A percentile compares a stretch with the other conserved stretches of the same genome.
These are phyloP conservation scores for Anguilla obscura DNA, from an alignment of 2,797 vertebrate genomes.

Conservation along the genomic window DNA sequence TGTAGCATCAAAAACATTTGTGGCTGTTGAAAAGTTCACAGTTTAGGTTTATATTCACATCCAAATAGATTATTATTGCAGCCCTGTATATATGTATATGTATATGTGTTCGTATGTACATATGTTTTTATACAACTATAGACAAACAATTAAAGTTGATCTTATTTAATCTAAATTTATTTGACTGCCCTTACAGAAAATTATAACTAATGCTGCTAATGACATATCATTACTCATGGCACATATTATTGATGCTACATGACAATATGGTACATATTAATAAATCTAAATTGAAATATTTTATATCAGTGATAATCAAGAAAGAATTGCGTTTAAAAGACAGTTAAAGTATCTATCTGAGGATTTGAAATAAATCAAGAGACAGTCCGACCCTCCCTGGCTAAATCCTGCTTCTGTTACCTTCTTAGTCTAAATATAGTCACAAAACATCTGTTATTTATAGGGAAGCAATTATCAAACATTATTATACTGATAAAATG, in stretches of 20 bases:
- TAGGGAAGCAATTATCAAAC: constrained; percentile 9
- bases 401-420: constrained; percentile 15
- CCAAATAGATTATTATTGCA: constrained; percentile 15
- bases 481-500: constrained; percentile 15
- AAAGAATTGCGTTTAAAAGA: neutral
- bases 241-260: neutral
- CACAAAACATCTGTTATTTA: neutral
- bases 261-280: neutral
- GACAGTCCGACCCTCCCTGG: constrained; percentile 42
- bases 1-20: constrained; percentile 28
- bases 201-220: neutral
- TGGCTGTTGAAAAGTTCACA: constrained; percentile 25
- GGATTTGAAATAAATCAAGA: constrained; percentile 41
- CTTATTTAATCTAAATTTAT: neutral
- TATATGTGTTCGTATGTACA: neutral
- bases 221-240: neutral
- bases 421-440: constrained; percentile 28
- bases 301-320: neutral
- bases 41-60: constrained; percentile 12
- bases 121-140: constrained; percentile 3
- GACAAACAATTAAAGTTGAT: neutral
- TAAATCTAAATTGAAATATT: neutral
- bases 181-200: neutral
- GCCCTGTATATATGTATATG: neutral
- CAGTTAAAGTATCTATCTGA: constrained; percentile 34